A percentile compares a stretch with the other conserved stretches of the same genome.
Evolutionary conservation across 2,113 vertebrate genomes (phyloP).

Genomic region (Mungos mungo): DNA sequence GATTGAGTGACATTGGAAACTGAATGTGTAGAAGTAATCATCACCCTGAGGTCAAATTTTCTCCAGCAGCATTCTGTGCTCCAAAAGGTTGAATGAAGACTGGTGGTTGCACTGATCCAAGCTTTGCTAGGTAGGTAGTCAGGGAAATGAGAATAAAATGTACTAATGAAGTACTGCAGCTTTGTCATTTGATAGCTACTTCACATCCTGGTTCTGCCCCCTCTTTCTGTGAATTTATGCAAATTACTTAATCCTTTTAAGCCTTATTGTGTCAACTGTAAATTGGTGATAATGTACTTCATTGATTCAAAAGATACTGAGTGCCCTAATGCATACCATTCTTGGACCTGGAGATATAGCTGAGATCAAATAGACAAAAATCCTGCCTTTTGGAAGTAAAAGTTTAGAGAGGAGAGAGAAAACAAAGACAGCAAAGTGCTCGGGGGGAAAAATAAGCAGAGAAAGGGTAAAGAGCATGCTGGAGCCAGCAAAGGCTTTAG

Average conservation of each 20-base stretch:
- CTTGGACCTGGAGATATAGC: neutral
- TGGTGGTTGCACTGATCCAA: neutral
- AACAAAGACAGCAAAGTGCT: slow-evolving; percentile 1
- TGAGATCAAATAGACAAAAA: neutral
- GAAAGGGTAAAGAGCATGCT: neutral
- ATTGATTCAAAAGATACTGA: neutral
- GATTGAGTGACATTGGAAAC: neutral
- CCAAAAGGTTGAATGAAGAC: neutral
- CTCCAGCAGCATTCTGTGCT: neutral
- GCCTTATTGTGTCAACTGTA: neutral
- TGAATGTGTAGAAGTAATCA: neutral
- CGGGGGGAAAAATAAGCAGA: neutral
- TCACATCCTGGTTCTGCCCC: neutral
- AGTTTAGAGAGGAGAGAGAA: neutral
- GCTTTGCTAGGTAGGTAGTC: neutral
- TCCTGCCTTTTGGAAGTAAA: neutral
- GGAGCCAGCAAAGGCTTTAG: neutral
- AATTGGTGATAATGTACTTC: neutral
- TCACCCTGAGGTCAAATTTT: neutral
- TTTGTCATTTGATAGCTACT: neutral
- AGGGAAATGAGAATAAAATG: neutral
- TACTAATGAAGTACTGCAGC: neutral
- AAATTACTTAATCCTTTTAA: neutral
- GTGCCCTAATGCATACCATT: neutral
- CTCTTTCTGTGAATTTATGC: neutral